Base-by-base conservation (phyloP, 1,140 invertebrate genomes). In the Drosophila funebris region DNA sequence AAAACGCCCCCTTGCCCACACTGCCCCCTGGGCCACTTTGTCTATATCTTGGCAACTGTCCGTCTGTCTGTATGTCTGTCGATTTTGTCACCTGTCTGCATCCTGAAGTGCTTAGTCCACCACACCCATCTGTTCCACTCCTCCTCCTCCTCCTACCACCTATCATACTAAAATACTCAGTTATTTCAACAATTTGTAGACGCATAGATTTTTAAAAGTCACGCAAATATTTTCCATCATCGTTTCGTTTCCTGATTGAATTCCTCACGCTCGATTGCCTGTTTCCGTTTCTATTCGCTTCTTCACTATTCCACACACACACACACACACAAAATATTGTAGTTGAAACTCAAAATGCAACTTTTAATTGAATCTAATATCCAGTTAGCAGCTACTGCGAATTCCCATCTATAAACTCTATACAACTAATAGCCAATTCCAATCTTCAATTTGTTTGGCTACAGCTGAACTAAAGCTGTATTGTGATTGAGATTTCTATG, bases 161-260 rank as follows among this genome's bases (percentile, higher is more conserved):
- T n/a, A n/a, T n/a, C n/a, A 4, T 36, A 4, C 33, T 13, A 36
- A 36, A 36, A n/a, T 36, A 3, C 33, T 56, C 37, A 41, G 44
- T 73, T 82, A 78, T 69, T 82, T 87, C 39, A 62, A 69, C 78
- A 78, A 76, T 88, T 85, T 76, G 72, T 82, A 64, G 78, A 84
- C 64, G 71, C 71, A 69, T 36, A 27, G 56, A 69, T n/a, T 66
- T 68, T 66, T 18, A 31, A 48, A 53, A 43, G 61, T 63, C 64
- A 68, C 80, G 64, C 74, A 75, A 88, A 88, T 87, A 52, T 52
- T 52, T 87, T 85, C 81, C 82, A 87, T 87, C 83, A 87, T 50
- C 74, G 68, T 57, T 73, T 82, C 73, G 83, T 75, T 87, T 87
- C 82, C 82, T 87, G 78, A 87, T 87, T 87, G 62, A 88, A 68